phyloP scores from a whole-genome alignment of 2,797 vertebrate species.

The Peromyscus melanophrys region DNA sequence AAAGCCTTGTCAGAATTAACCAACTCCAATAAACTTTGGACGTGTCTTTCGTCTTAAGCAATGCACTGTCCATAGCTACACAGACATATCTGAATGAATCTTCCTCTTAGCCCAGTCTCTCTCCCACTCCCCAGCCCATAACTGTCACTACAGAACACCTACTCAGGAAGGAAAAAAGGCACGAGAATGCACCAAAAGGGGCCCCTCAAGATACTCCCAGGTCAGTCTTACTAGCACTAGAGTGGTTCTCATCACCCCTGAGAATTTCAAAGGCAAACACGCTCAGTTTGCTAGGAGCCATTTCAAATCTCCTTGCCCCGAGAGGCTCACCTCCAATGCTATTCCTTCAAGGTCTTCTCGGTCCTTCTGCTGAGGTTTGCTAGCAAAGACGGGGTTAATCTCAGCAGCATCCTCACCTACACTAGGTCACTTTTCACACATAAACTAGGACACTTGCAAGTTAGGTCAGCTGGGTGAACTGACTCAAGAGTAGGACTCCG shows the following conservation, averaged over 20 bases:
- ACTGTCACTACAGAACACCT: neutral
- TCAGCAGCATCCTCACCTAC: neutral
- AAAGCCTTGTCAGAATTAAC: constrained; percentile 26
- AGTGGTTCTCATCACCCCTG: neutral
- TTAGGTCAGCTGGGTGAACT: neutral
- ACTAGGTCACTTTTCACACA: neutral
- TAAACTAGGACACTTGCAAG: neutral
- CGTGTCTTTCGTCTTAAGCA: constrained; percentile 32
- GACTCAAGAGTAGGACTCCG: neutral
- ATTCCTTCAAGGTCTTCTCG: neutral
- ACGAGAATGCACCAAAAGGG: neutral
- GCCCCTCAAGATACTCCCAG: neutral
- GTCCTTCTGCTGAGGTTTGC: neutral
- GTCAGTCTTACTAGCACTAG: neutral
- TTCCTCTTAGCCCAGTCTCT: neutral
- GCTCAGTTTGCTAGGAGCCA: neutral
- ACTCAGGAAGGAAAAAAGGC: neutral
- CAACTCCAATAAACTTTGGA: neutral
- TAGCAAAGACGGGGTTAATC: neutral
- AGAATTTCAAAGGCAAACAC: neutral
- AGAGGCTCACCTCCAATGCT: neutral
- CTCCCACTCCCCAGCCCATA: neutral
- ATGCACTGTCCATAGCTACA: neutral
- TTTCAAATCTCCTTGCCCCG: neutral
- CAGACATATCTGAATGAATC: constrained; percentile 16